Evolutionary conservation across 1,140 invertebrate genomes (phyloP).

Genomic region (Tetramorium alpestre): DNA sequence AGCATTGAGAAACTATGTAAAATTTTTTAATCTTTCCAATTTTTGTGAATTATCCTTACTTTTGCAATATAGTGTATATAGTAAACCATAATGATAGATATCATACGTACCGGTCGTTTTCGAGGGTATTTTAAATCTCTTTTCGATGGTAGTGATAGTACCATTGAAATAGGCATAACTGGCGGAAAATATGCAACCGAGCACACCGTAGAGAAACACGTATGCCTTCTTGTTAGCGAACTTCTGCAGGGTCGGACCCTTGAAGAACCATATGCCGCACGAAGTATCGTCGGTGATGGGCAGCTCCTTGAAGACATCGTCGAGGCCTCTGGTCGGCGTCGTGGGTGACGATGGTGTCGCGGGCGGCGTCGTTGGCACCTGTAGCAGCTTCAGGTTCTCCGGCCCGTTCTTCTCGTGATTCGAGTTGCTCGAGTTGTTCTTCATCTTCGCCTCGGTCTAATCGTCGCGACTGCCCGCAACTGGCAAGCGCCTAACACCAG

Average conservation of each 20-base stretch:
- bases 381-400: conserved; percentile 78
- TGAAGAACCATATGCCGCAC: conserved; percentile 88
- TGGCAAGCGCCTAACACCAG: conserved; percentile 26
- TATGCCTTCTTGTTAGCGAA: conserved; percentile 92
- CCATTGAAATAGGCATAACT: conserved; percentile 92
- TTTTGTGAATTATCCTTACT: background rate
- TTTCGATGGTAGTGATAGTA: conserved; percentile 92
- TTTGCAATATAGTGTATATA: background rate
- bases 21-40: background rate
- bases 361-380: conserved; percentile 75
- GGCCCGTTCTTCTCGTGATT: conserved; percentile 81
- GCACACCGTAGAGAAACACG: conserved; percentile 90
- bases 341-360: conserved; percentile 75
- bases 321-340: conserved; percentile 81
- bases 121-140: conserved; percentile 92
- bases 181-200: conserved; percentile 91
- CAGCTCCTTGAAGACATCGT: conserved; percentile 85
- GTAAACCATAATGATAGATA: background rate
- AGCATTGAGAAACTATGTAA: background rate
- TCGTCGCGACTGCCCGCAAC: conserved; percentile 14
- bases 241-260: conserved; percentile 87
- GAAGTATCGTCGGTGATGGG: conserved; percentile 88
- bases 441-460: conserved; percentile 68
- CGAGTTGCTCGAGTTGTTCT: conserved; percentile 75
- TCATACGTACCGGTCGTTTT: conserved; percentile 88